phyloP scores from a whole-genome alignment of 1,140 invertebrate genomes.

The Bombus breviceps region DNA sequence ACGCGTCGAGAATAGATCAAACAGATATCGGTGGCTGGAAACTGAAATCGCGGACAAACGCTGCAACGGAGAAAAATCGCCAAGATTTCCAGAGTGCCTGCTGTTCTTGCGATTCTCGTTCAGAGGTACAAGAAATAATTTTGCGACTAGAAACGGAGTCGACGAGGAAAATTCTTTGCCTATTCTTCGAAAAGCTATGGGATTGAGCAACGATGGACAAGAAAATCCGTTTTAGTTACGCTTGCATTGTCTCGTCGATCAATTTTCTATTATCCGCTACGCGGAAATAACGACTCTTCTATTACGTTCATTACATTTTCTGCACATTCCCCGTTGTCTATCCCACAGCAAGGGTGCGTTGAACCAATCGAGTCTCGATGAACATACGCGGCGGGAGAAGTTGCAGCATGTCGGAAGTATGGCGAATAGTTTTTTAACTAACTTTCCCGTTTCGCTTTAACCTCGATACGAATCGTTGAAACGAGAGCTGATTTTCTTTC shows the following conservation, averaged over 20 bases:
- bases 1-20: not conserved
- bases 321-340: not conserved
- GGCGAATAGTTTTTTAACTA: not conserved
- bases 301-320: conserved; percentile 47
- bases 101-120: no score
- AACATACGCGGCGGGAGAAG: not conserved
- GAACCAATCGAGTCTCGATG: not conserved
- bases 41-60: not conserved
- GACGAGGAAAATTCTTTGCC: not conserved
- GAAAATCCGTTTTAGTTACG: conserved; percentile 7
- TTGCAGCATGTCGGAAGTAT: not conserved
- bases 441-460: not conserved
- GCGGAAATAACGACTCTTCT: conserved; percentile 18
- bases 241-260: conserved; percentile 6
- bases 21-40: not conserved
- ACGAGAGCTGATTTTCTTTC: not conserved
- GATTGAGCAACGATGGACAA: not conserved
- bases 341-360: no score
- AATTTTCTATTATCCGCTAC: conserved; percentile 27
- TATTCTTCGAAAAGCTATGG: not conserved
- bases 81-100: not conserved
- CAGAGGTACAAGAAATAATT: not conserved
- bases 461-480: not conserved
- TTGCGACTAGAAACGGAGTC: no score
- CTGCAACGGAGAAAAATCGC: not conserved